These are phyloP conservation scores for Operophtera brumata DNA, from an alignment of 2,888 invertebrate species.

Conservation along the genomic window DNA sequence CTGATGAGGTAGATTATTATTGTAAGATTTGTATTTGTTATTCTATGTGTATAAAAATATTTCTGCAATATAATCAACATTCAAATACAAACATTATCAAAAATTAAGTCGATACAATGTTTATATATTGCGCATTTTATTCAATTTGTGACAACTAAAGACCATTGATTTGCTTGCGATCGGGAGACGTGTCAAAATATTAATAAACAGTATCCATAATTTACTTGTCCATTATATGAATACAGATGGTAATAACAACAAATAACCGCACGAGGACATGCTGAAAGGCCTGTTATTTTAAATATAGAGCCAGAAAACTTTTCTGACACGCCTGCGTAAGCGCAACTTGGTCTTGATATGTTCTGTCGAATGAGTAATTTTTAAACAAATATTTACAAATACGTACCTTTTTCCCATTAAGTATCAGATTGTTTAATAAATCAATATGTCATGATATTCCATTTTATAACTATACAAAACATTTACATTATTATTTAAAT, in stretches of 20 bases:
- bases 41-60: conserved; percentile 78
- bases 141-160: conserved; percentile 41
- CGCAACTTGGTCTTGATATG: conserved; percentile 57
- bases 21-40: conserved; percentile 53
- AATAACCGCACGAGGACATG: neutral
- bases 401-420: conserved; percentile 39
- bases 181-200: conserved; percentile 28
- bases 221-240: neutral
- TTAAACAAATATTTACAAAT: conserved; percentile 61
- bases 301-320: conserved; percentile 36
- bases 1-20: conserved; percentile 75
- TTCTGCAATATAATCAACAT: conserved; percentile 79
- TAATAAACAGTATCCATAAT: neutral
- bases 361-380: conserved; percentile 47
- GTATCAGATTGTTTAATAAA: conserved; percentile 46
- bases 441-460: conserved; percentile 58
- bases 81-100: conserved; percentile 78
- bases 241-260: neutral
- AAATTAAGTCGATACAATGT: conserved; percentile 69
- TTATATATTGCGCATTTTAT: conserved; percentile 69
- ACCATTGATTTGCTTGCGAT: conserved; percentile 40
- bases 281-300: neutral
- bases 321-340: conserved; percentile 45
- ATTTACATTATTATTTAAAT: conserved; percentile 77
- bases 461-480: conserved; percentile 76